Percentiles rank a stretch among this genome's conserved stretches.
Evolutionary conservation across 2,113 vertebrate genomes (phyloP).

Genomic region (Corythaixoides concolor): DNA sequence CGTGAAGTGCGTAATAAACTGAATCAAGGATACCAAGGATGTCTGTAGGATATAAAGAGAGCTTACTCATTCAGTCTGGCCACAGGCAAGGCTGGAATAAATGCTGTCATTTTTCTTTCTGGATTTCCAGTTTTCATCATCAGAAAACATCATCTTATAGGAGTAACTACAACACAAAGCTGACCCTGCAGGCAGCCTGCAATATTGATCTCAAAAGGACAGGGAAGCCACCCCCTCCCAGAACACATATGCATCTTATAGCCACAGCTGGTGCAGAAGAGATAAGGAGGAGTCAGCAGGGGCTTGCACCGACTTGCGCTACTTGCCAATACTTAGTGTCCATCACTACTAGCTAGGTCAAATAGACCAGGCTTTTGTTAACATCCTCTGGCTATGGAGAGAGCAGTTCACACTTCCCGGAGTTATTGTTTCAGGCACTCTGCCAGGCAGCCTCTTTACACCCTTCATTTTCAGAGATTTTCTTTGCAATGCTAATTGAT

Average conservation of each 20-base stretch:
- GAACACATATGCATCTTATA: background rate
- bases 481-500: conserved; percentile 69
- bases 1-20: background rate
- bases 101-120: background rate
- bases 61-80: background rate
- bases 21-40: background rate
- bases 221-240: background rate
- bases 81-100: background rate
- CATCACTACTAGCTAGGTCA: background rate
- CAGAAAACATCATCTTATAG: background rate
- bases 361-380: conserved; percentile 51
- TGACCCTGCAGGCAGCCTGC: background rate
- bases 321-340: background rate
- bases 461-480: conserved; percentile 53
- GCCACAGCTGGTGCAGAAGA: background rate
- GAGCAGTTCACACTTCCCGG: conserved; percentile 59
- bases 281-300: conserved; percentile 34
- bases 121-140: background rate
- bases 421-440: conserved; percentile 60
- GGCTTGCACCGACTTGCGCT: conserved; percentile 29
- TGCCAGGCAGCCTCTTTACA: conserved; percentile 53
- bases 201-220: background rate
- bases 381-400: background rate
- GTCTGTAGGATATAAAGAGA: background rate
- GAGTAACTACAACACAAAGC: background rate